Conservation (phyloP, 2,888 invertebrate genomes). For the Abscondita cerata region DNA sequence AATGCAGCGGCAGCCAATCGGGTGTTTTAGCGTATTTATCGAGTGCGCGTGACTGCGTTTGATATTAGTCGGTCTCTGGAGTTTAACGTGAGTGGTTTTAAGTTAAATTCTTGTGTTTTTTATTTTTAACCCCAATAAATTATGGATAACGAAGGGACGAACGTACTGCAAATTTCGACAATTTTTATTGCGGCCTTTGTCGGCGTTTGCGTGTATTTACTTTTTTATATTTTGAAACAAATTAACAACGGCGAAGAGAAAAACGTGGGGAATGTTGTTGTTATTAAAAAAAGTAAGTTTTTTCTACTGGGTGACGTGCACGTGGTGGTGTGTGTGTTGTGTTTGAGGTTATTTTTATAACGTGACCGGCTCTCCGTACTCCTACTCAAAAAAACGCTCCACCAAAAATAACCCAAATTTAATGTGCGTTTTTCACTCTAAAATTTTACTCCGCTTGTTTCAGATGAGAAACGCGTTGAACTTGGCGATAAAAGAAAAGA, state of each 20-base stretch:
- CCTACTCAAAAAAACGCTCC: conserved; percentile 13
- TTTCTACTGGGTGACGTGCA: neutral
- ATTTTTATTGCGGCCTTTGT: conserved; percentile 47
- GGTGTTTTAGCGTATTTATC: conserved; percentile 3
- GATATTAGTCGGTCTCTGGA: conserved; percentile 17
- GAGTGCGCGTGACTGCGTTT: conserved; percentile 31
- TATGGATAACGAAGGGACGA: conserved; percentile 53
- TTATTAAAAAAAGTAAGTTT: conserved; percentile 48
- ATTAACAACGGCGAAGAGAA: conserved; percentile 45
- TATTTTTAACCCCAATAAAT: conserved; percentile 36
- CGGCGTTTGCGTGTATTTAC: conserved; percentile 49
- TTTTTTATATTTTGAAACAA: conserved; percentile 50
- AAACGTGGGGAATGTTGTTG: conserved; percentile 36
- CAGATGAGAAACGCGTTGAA: conserved; percentile 32
- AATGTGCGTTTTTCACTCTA: neutral
- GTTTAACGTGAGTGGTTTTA: conserved; percentile 23
- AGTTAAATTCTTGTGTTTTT: neutral
- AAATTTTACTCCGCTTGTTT: conserved; percentile 4
- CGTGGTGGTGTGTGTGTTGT: conserved; percentile 29
- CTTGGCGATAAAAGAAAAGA: conserved; percentile 34
- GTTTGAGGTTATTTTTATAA: conserved; percentile 43
- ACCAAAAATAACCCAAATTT: conserved; percentile 3
- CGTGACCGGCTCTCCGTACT: conserved; percentile 27
- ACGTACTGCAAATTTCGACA: conserved; percentile 45
- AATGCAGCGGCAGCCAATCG: conserved; percentile 25